Conservation (phyloP, 2,113 vertebrate species). For the Stomatorhinus ivindoensis region DNA sequence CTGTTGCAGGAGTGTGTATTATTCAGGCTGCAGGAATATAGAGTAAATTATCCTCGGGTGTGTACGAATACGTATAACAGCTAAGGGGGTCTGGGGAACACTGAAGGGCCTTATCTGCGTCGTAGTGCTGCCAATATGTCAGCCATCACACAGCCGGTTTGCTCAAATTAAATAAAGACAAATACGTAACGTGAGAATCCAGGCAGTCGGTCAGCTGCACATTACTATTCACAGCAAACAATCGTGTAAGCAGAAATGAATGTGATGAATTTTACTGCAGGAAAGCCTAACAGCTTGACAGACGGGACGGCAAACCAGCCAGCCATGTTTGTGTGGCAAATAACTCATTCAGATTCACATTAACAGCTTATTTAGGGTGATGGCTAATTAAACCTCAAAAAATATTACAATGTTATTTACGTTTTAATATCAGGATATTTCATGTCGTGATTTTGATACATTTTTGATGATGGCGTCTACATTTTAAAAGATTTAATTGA, state of each 20-base stretch:
- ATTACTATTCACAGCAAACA: neutral
- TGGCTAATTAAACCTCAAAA: neutral
- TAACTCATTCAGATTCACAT: neutral
- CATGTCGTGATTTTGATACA: neutral
- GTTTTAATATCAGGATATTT: neutral
- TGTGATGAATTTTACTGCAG: neutral
- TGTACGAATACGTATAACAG: neutral
- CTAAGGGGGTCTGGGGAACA: neutral
- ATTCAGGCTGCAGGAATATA: neutral
- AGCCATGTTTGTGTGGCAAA: neutral
- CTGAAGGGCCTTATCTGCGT: neutral
- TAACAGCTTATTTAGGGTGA: slow-evolving; percentile 1
- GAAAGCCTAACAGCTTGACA: neutral
- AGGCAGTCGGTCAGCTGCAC: neutral
- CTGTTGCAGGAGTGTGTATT: neutral
- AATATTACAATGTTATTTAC: neutral
- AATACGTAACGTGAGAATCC: neutral
- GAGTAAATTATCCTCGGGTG: neutral
- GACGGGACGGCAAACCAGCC: neutral
- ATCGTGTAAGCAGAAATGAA: neutral
- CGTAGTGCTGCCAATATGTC: neutral
- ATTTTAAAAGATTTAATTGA: neutral
- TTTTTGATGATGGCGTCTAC: neutral
- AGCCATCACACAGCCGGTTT: neutral
- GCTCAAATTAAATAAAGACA: neutral